phyloP scores from a whole-genome alignment of 2,113 vertebrate genomes.

The Oncorhynchus nerka region DNA sequence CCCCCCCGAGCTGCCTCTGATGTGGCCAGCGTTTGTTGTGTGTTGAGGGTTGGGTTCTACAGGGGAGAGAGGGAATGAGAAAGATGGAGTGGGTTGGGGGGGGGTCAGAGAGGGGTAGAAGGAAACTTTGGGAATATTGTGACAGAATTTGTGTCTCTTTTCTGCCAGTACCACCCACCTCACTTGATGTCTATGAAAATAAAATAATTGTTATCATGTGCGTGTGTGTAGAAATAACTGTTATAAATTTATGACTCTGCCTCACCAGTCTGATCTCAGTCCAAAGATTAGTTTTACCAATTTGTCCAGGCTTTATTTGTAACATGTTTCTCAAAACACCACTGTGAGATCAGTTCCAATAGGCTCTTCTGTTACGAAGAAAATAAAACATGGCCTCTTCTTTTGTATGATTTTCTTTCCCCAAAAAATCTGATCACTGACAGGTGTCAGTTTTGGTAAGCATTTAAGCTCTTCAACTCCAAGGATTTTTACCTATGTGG shows the following conservation, averaged over 20 bases:
- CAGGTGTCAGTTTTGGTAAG: no score
- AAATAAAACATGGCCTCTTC: no score
- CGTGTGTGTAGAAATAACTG: constrained; percentile 77
- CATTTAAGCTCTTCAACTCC: no score
- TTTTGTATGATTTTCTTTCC: no score
- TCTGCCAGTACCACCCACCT: constrained; percentile 84
- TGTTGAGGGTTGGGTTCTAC: constrained; percentile 74
- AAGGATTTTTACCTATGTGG: no score
- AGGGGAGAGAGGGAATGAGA: constrained; percentile 42
- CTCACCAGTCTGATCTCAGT: constrained; percentile 44
- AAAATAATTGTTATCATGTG: constrained; percentile 90
- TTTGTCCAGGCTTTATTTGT: constrained; percentile 23
- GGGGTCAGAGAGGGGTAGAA: constrained; percentile 17
- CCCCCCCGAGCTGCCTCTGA: constrained; percentile 83
- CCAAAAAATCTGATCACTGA: no score
- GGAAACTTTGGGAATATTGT: constrained; percentile 76
- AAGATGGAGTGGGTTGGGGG: neutral
- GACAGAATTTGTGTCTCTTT: constrained; percentile 70
- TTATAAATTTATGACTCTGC: constrained; percentile 81
- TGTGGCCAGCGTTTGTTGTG: constrained; percentile 91
- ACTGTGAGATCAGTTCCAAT: neutral
- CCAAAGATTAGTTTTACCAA: constrained; percentile 29
- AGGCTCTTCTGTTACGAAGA: neutral
- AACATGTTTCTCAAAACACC: constrained; percentile 5
- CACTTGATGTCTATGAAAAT: constrained; percentile 88